phyloP scores from a whole-genome alignment of 2,888 invertebrate genomes.

The Labia minor region DNA sequence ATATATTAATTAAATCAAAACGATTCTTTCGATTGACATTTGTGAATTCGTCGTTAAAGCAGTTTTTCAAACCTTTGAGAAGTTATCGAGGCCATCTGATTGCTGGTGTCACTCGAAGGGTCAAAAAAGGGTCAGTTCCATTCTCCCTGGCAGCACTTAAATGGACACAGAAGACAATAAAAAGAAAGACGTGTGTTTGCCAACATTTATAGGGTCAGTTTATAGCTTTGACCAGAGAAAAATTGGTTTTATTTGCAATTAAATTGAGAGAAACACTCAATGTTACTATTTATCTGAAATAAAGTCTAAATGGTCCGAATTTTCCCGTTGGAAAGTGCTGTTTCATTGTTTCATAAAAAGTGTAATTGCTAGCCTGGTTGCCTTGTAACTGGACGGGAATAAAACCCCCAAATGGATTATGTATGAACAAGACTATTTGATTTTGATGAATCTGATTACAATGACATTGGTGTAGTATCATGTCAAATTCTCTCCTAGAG shows the following conservation, averaged over 20 bases:
- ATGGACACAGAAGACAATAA: background rate
- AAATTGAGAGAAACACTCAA: conserved; percentile 13
- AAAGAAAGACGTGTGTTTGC: background rate
- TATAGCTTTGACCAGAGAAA: background rate
- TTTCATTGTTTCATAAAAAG: conserved; percentile 4
- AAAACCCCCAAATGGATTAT: background rate
- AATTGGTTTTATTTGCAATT: conserved; percentile 13
- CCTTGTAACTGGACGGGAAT: background rate
- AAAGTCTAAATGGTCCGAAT: background rate
- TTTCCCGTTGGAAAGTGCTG: background rate
- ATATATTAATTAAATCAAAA: too few species aligned
- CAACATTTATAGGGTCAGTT: conserved; percentile 13
- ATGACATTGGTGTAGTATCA: too few species aligned
- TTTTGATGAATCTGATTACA: too few species aligned
- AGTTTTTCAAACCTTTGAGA: background rate
- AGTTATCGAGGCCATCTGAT: conserved; percentile 7
- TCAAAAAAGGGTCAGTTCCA: background rate
- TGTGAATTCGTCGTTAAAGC: background rate
- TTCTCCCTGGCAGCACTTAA: background rate
- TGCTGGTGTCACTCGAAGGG: background rate
- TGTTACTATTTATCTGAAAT: conserved; percentile 2
- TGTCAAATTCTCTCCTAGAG: too few species aligned
- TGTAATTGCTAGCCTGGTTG: background rate
- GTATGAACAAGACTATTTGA: too few species aligned
- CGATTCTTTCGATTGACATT: too few species aligned